phyloP scores from a whole-genome alignment of 2,113 vertebrate species.

The Capricornis sumatraensis region DNA sequence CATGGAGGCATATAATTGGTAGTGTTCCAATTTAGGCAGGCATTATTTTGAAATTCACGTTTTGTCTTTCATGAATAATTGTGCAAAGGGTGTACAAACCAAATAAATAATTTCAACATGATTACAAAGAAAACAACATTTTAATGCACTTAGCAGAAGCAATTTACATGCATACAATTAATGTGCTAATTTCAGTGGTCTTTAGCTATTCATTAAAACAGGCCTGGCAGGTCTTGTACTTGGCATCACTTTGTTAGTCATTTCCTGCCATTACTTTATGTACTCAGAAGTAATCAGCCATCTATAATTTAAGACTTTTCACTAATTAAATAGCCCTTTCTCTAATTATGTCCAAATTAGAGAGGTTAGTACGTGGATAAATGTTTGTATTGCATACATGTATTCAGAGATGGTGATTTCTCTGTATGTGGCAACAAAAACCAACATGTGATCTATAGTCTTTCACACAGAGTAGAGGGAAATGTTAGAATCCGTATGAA shows the following conservation, averaged over 20 bases:
- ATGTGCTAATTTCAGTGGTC: conserved; percentile 72
- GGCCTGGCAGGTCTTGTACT: conserved; percentile 65
- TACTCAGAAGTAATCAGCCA: conserved; percentile 69
- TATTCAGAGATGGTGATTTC: conserved; percentile 56
- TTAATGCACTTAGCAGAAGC: conserved; percentile 61
- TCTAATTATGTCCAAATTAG: conserved; percentile 68
- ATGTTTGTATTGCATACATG: conserved; percentile 45
- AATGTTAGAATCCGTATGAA: not conserved
- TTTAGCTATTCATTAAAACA: conserved; percentile 69
- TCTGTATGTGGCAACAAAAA: not conserved
- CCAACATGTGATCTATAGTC: not conserved
- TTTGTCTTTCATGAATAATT: conserved; percentile 44
- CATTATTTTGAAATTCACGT: not conserved
- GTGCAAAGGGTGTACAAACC: conserved; percentile 28
- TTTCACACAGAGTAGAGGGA: not conserved
- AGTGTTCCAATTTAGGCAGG: not conserved
- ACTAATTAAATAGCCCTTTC: conserved; percentile 72
- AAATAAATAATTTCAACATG: conserved; percentile 63
- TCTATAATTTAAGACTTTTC: conserved; percentile 73
- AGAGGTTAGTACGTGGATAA: conserved; percentile 62
- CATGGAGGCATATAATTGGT: not conserved
- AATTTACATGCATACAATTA: conserved; percentile 71
- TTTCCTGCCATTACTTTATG: conserved; percentile 71
- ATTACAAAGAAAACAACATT: conserved; percentile 64
- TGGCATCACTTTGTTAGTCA: conserved; percentile 68